Base-by-base conservation (phyloP, 2,113 vertebrate genomes). In the Varanus komodoensis region DNA sequence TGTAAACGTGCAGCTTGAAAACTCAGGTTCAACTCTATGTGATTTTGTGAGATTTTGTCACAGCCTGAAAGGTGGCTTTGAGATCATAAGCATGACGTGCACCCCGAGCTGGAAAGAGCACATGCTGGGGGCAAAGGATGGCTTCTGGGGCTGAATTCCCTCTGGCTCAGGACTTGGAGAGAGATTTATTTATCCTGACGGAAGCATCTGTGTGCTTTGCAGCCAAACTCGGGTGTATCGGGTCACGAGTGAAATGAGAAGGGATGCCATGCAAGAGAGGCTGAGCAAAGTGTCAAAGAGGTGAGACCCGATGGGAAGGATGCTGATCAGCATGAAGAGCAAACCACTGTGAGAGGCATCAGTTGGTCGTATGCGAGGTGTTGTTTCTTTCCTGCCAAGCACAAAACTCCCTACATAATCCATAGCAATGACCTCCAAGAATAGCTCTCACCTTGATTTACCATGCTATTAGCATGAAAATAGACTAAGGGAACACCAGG, bases 151-250 rank as follows among this genome's bases (percentile, higher is more conserved):
- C n/a, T 14, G 67, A 6, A 64, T 67, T 64, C 25, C 61, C 19
- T 7, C 23, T 4, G 64, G 67, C 27, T 71, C 68, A 84, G 67
- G 44, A 71, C 17, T 52, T 84, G 61, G 48, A 8, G 38, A 29
- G 2, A 44, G 9, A 29, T 83, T 84, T 61, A n/a, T 19, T 50
- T 27, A 54, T n/a, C 7, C 48, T 5, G 32, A 54, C 4, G 12
- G 21, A 29, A 19, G 1, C 67, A 12, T 69, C 1, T 6, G 25
- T 64, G 52, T 80, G 17, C 93, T 93, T 96, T 95, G 61, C 91
- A 96, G 96, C 87, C 93, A 95, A 19, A 95, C 92, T n/a, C 91
- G 21, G 0, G 78, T 95, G 85, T 94, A 95, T 82, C 91, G 84
- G 11, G 83, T 92, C 78, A 92, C 93, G 0, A 95, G 84, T 0